phyloP scores from a whole-genome alignment of 1,140 invertebrate species.

The Branchinecta lindahli region DNA sequence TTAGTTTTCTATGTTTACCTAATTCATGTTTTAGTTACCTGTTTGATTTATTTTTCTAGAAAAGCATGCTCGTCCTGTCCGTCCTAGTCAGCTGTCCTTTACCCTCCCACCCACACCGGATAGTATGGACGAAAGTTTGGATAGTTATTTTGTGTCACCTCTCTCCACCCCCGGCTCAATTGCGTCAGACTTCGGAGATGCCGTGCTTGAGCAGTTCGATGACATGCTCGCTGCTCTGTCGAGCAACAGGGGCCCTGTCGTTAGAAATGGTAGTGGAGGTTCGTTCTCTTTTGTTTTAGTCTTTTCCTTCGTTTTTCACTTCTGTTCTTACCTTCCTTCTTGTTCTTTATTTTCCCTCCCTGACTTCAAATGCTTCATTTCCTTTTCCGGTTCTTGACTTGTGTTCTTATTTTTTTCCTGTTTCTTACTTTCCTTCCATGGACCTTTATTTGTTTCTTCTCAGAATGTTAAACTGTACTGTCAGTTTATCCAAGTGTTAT shows the following conservation, averaged over 20 bases:
- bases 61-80: slow-evolving; percentile 2
- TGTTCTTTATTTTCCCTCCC: background rate
- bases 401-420: too few species aligned
- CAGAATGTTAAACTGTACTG: too few species aligned
- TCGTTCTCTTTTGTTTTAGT: slow-evolving; percentile 13
- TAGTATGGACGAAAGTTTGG: background rate
- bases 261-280: background rate
- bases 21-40: background rate
- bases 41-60: background rate
- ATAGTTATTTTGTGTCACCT: slow-evolving; percentile 13
- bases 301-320: slow-evolving; percentile 22
- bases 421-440: too few species aligned
- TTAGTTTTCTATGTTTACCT: too few species aligned
- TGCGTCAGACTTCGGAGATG: slow-evolving; percentile 18
- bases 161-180: slow-evolving; percentile 18
- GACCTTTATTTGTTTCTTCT: too few species aligned
- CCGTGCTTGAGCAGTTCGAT: slow-evolving; percentile 20
- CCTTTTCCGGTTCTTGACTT: too few species aligned
- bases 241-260: slow-evolving; percentile 14
- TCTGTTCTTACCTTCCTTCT: slow-evolving; percentile 16
- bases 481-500: too few species aligned
- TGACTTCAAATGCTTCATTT: background rate
- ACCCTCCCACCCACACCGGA: slow-evolving; percentile 4
- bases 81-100: background rate
- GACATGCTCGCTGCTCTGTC: slow-evolving; percentile 17